phyloP scores from a whole-genome alignment of 1,140 invertebrate genomes.

The Drosophila nigromelanica region DNA sequence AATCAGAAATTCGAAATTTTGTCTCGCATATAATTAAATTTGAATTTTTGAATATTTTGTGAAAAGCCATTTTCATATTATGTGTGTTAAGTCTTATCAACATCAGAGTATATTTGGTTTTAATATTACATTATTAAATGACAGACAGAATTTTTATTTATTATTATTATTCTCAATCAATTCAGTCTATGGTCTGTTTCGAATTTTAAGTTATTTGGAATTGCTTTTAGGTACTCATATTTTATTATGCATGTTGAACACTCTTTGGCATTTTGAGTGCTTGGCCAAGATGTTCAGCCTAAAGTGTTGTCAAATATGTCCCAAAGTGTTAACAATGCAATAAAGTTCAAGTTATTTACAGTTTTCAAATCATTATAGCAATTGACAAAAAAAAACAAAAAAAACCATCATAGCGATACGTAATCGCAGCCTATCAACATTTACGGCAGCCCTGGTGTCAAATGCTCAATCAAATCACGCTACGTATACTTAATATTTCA shows the following conservation, averaged over 20 bases:
- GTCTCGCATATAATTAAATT: no score
- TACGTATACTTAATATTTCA: slow-evolving; percentile 73
- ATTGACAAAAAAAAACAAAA: background rate
- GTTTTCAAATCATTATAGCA: background rate
- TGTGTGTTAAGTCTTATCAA: no score
- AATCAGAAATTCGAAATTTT: no score
- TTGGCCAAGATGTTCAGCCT: background rate
- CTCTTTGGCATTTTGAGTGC: background rate
- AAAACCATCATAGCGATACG: slow-evolving; percentile 10
- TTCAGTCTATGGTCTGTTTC: no score
- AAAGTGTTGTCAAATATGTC: slow-evolving; percentile 9
- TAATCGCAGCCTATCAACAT: slow-evolving; percentile 50
- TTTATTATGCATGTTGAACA: background rate
- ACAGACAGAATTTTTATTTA: no score
- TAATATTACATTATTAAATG: no score
- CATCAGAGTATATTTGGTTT: no score
- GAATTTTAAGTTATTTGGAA: no score
- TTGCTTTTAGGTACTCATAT: no score
- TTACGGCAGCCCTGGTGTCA: slow-evolving; percentile 60
- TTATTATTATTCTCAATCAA: no score
- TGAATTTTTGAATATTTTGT: no score
- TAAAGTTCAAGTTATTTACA: slow-evolving; percentile 17
- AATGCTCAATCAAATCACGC: slow-evolving; percentile 48
- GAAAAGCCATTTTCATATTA: no score
- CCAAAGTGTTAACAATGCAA: slow-evolving; percentile 7